phyloP scores from a whole-genome alignment of 2,797 vertebrate genomes.

The Scolopax bukidnonensis region DNA sequence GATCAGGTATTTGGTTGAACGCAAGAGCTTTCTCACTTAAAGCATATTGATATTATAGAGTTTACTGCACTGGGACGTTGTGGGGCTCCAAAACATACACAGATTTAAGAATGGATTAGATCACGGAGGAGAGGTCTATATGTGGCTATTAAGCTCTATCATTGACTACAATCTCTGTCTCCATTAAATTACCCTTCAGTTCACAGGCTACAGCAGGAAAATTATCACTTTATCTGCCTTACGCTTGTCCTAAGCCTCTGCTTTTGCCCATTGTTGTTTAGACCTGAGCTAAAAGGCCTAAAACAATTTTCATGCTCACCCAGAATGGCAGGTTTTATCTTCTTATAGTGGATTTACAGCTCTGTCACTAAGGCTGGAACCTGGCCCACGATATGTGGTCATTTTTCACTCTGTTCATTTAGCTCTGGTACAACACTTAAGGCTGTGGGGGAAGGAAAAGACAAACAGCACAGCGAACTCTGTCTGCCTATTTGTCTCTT shows the following conservation, averaged over 20 bases:
- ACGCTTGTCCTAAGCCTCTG: not conserved
- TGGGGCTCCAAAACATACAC: not conserved
- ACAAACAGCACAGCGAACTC: not conserved
- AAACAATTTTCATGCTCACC: not conserved
- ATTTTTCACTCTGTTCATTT: constrained; percentile 65
- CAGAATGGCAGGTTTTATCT: not conserved
- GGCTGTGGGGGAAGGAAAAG: constrained; percentile 24
- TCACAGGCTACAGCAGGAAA: not conserved
- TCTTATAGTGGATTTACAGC: constrained; percentile 42
- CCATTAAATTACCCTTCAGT: not conserved
- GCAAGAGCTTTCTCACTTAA: not conserved
- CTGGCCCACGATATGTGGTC: not conserved
- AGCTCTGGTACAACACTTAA: constrained; percentile 1
- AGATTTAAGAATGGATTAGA: not conserved
- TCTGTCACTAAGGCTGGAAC: constrained; percentile 8
- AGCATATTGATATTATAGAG: not conserved
- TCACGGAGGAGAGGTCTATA: not conserved
- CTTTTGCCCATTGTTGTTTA: not conserved
- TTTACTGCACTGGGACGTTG: not conserved
- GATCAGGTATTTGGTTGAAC: not conserved
- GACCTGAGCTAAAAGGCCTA: not conserved
- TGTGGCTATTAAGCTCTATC: not conserved
- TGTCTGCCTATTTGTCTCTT: constrained; percentile 38
- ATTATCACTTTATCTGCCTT: not conserved
- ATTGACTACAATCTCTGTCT: not conserved